Conservation (phyloP, 2,797 vertebrate species). For the Liparis tanakae region DNA sequence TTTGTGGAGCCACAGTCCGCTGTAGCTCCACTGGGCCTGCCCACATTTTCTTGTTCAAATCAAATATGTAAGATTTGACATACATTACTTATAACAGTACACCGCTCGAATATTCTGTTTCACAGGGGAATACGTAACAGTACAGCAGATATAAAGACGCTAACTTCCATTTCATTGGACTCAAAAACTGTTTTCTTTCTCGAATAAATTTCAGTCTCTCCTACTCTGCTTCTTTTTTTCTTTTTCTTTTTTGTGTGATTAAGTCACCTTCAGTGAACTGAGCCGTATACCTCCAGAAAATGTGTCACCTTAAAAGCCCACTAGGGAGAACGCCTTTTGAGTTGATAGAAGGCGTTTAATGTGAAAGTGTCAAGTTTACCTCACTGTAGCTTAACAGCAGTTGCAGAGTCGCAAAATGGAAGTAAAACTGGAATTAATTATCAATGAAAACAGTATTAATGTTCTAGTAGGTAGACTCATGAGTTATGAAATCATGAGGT, state of each 20-base stretch:
- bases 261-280: background rate
- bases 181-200: background rate
- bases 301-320: slow-evolving; percentile 6
- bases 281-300: background rate
- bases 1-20: background rate
- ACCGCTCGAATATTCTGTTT: background rate
- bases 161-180: background rate
- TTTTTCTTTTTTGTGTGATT: background rate
- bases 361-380: background rate
- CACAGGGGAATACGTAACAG: background rate
- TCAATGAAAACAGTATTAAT: background rate
- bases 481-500: too few species aligned
- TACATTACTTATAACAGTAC: background rate
- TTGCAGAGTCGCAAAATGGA: background rate
- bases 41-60: background rate
- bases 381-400: background rate
- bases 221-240: background rate
- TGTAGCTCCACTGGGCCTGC: background rate
- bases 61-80: background rate
- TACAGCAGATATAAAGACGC: background rate
- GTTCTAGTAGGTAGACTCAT: background rate
- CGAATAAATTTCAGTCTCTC: background rate
- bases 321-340: background rate
- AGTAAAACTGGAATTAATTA: background rate
- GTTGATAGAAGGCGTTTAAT: slow-evolving; percentile 1